phyloP scores from a whole-genome alignment of 2,888 invertebrate species.

The Rhodophaea formosa region DNA sequence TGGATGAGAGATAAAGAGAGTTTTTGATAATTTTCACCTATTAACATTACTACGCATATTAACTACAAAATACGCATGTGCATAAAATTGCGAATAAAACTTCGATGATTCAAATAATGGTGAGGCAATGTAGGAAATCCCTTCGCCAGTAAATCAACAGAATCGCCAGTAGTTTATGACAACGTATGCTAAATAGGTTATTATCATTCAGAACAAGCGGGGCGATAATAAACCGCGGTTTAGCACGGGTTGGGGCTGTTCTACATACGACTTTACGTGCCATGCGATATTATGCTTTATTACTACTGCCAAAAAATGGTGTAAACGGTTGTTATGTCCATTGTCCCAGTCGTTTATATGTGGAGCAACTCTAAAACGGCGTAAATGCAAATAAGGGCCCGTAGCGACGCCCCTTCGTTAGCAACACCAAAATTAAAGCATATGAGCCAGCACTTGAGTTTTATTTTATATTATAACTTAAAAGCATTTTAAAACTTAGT shows the following conservation, averaged over 20 bases:
- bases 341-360: not conserved
- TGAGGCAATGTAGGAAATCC: constrained; percentile 6
- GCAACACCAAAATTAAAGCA: no score
- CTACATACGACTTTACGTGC: not conserved
- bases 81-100: not conserved
- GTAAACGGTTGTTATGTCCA: not conserved
- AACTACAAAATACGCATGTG: not conserved
- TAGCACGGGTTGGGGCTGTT: constrained; percentile 7
- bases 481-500: no score
- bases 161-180: constrained; percentile 11
- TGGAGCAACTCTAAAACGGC: not conserved
- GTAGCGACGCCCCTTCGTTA: no score
- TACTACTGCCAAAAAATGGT: no score
- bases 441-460: no score
- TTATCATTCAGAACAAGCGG: constrained; percentile 13
- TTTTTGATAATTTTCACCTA: no score
- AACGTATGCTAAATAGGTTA: constrained; percentile 15
- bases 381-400: no score
- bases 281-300: not conserved
- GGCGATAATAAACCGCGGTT: constrained; percentile 8
- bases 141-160: constrained; percentile 7
- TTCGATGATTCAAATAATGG: not conserved
- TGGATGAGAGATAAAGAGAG: no score
- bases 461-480: no score
- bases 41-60: no score